phyloP scores from a whole-genome alignment of 2,113 vertebrate species.

The Leucoraja erinaceus region DNA sequence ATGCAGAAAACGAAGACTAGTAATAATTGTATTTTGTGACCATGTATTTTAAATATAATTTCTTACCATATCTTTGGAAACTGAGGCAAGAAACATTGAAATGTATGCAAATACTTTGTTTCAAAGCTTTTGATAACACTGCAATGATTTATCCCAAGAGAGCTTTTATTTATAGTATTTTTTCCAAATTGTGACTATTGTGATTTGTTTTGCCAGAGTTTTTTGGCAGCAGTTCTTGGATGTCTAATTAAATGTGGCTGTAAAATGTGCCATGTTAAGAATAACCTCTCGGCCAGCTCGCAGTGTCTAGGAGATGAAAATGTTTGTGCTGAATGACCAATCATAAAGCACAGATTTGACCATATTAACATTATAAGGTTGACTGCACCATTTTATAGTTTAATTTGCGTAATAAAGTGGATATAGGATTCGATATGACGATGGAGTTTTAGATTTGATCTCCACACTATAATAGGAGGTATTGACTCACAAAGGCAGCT shows the following conservation, averaged over 20 bases:
- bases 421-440: no score
- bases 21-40: neutral
- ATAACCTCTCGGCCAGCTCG: neutral
- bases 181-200: neutral
- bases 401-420: neutral
- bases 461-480: no score
- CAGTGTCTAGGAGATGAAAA: constrained; percentile 19
- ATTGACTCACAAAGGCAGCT: no score
- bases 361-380: neutral
- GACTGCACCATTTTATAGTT: neutral
- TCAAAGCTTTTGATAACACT: neutral
- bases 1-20: neutral
- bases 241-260: neutral
- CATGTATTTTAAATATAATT: neutral
- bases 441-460: neutral
- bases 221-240: neutral
- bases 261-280: neutral
- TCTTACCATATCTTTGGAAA: neutral
- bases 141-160: neutral
- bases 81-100: neutral
- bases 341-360: neutral
- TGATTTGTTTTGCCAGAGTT: neutral
- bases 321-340: neutral
- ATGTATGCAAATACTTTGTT: neutral
- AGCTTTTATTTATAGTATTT: neutral